These are phyloP conservation scores for Bombus soroeensis DNA, from an alignment of 1,140 invertebrate genomes.

Conservation along the genomic window DNA sequence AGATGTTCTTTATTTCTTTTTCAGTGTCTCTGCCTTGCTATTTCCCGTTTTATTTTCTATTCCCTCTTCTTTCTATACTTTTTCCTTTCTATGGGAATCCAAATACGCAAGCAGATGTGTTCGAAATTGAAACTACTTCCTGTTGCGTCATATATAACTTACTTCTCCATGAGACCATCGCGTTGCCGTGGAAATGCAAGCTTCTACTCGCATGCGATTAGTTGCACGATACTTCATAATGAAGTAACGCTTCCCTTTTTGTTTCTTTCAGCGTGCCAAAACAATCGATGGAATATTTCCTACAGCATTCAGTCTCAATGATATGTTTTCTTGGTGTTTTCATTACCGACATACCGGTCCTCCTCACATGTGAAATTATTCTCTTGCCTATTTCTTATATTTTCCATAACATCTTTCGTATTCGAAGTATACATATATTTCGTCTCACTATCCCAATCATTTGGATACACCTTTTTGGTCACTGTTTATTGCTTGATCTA, in stretches of 20 bases:
- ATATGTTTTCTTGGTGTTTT: not conserved
- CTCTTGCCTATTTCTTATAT: slow-evolving; percentile 20
- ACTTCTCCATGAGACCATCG: not conserved
- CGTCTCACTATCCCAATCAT: not conserved
- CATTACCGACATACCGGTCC: not conserved
- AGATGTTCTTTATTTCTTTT: slow-evolving; percentile 56
- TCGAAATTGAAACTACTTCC: slow-evolving; percentile 16
- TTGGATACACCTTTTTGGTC: slow-evolving; percentile 20
- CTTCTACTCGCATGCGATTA: slow-evolving; percentile 58
- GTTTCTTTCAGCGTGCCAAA: not conserved
- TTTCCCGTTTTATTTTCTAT: slow-evolving; percentile 65
- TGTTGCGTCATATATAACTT: slow-evolving; percentile 12
- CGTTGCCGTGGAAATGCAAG: slow-evolving; percentile 30
- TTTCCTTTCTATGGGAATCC: not conserved
- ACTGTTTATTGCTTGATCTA: slow-evolving; percentile 47
- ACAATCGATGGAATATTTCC: not conserved
- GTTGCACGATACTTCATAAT: slow-evolving; percentile 53
- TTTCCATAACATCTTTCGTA: slow-evolving; percentile 8
- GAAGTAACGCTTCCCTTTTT: slow-evolving; percentile 18
- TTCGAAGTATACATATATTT: slow-evolving; percentile 16
- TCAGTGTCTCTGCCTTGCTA: slow-evolving; percentile 64
- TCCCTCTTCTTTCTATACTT: slow-evolving; percentile 20
- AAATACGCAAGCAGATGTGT: not conserved
- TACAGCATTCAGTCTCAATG: not conserved
- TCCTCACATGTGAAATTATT: slow-evolving; percentile 7